phyloP scores from a whole-genome alignment of 2,888 invertebrate species.

The Unio delphinus region DNA sequence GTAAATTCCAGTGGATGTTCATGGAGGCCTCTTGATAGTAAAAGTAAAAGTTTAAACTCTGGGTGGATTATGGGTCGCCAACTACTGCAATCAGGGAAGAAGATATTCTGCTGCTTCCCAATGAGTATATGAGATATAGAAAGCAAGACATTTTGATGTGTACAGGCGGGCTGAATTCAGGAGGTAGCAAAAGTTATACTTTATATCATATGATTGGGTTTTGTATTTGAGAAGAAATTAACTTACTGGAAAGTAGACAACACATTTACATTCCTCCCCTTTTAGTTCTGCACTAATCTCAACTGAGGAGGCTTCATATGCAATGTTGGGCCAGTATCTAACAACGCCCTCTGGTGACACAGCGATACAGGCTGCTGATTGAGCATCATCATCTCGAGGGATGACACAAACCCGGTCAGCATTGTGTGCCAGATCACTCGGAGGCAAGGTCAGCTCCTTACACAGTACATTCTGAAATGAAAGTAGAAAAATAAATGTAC shows the following conservation, averaged over 20 bases:
- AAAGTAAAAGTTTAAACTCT: too few species aligned
- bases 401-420: slow-evolving; percentile 79
- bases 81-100: too few species aligned
- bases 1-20: too few species aligned
- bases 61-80: too few species aligned
- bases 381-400: slow-evolving; percentile 76
- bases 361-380: slow-evolving; percentile 76
- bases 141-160: neutral
- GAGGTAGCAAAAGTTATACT: neutral
- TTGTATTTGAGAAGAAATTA: neutral
- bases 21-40: too few species aligned
- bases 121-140: neutral
- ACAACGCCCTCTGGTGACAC: slow-evolving; percentile 94
- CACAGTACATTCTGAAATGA: slow-evolving; percentile 76
- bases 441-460: slow-evolving; percentile 88
- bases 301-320: slow-evolving; percentile 87
- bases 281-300: slow-evolving; percentile 90
- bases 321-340: slow-evolving; percentile 93
- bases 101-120: too few species aligned
- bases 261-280: slow-evolving; percentile 72
- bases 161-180: neutral
- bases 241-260: slow-evolving; percentile 64
- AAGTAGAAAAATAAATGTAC: too few species aligned
- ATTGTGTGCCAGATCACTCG: slow-evolving; percentile 89
- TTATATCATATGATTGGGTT: neutral